phyloP scores from a whole-genome alignment of 2,797 vertebrate genomes.

The Thunnus albacares region DNA sequence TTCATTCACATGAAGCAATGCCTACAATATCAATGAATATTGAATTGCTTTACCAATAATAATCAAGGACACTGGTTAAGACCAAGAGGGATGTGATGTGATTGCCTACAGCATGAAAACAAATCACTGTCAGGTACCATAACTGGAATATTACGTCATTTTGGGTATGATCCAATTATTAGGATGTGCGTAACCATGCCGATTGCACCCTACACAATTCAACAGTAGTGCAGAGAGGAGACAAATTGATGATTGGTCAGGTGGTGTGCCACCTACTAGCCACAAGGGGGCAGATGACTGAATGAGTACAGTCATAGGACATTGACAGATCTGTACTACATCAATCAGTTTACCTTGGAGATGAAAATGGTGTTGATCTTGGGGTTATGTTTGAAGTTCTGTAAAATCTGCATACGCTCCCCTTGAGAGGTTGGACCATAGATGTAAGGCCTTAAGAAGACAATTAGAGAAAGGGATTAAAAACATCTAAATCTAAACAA shows the following conservation, averaged over 20 bases:
- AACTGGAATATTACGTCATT: not conserved
- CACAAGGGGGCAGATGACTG: not conserved
- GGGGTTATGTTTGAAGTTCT: constrained; percentile 99
- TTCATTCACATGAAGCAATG: not conserved
- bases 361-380: constrained; percentile 99
- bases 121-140: not conserved
- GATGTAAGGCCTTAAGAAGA: constrained; percentile 91
- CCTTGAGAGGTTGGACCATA: constrained; percentile 98
- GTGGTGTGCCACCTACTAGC: not conserved
- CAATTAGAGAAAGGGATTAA: constrained; percentile 24
- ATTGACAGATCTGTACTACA: not conserved
- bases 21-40: not conserved
- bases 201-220: not conserved
- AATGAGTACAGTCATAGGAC: not conserved
- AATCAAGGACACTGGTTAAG: not conserved
- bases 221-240: not conserved
- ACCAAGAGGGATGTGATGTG: not conserved
- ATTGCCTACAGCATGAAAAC: not conserved
- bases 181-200: not conserved
- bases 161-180: not conserved
- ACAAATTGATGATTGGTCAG: not conserved
- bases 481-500: not conserved
- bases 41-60: not conserved
- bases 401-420: constrained; percentile 98
- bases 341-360: constrained; percentile 90